A percentile compares a stretch with the other conserved stretches of the same genome.
phyloP scores from a whole-genome alignment of 2,888 invertebrate species.

The Cylloceria caligata region DNA sequence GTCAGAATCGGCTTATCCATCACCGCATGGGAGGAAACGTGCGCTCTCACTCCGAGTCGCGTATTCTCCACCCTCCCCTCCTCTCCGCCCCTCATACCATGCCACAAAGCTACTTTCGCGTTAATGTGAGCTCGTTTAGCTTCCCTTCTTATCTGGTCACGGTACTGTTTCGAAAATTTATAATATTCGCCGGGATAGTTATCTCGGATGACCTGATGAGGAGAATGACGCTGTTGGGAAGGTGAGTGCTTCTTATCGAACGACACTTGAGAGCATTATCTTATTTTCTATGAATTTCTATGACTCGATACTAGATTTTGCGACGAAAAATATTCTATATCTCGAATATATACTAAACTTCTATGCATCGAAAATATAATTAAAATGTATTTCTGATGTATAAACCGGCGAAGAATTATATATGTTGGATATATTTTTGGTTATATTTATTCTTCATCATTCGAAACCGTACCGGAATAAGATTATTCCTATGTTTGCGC shows the following conservation, averaged over 20 bases:
- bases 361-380: no score
- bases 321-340: no score
- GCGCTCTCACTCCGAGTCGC: slow-evolving; percentile 60
- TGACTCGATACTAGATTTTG: no score
- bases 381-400: no score
- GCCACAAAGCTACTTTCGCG: slow-evolving; percentile 69
- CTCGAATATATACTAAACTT: no score
- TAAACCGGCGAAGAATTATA: no score
- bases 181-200: slow-evolving; percentile 71
- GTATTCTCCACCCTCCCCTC: background rate
- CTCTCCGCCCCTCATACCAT: slow-evolving; percentile 45
- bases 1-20: slow-evolving; percentile 79
- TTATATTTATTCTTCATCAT: no score
- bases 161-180: slow-evolving; percentile 75
- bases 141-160: slow-evolving; percentile 75
- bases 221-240: background rate
- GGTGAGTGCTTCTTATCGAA: background rate
- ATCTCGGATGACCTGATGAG: slow-evolving; percentile 18
- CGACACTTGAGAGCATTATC: background rate
- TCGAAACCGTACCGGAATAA: no score
- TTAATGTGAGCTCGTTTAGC: slow-evolving; percentile 78
- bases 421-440: no score
- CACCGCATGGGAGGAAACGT: slow-evolving; percentile 66
- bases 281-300: slow-evolving; percentile 7
- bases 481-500: no score